A percentile compares a stretch with the other conserved stretches of the same genome.
Evolutionary conservation across 2,113 vertebrate species (phyloP).

Genomic region (Xiphophorus couchianus): DNA sequence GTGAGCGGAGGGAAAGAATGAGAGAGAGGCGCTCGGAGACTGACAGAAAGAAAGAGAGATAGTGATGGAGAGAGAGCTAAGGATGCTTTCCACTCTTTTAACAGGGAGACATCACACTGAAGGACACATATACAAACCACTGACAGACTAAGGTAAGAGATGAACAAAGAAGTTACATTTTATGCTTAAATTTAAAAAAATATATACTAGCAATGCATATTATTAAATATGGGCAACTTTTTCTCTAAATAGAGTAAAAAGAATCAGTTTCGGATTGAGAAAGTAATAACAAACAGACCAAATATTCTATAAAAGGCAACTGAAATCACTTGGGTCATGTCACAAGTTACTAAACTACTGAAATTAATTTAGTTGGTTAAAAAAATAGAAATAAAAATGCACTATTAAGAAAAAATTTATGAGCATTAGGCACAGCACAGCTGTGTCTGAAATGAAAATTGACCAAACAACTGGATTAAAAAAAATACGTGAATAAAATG

Average conservation of each 20-base stretch:
- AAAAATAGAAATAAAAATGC: constrained; percentile 12
- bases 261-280: neutral
- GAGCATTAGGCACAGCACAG: neutral
- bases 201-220: neutral
- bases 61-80: constrained; percentile 49
- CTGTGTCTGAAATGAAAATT: constrained; percentile 11
- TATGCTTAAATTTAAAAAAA: neutral
- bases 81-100: constrained; percentile 54
- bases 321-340: neutral
- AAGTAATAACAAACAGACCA: neutral
- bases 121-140: constrained; percentile 47
- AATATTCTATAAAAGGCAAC: too few species aligned
- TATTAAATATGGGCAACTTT: neutral
- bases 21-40: constrained; percentile 61
- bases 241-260: neutral
- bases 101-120: constrained; percentile 47
- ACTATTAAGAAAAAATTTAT: constrained; percentile 2
- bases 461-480: constrained; percentile 13
- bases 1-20: constrained; percentile 71
- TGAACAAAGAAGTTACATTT: neutral
- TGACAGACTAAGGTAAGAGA: constrained; percentile 22
- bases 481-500: constrained; percentile 47
- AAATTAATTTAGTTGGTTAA: neutral
- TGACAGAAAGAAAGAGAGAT: constrained; percentile 52
- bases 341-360: neutral